Base-by-base conservation (phyloP, 2,113 vertebrate genomes). In the Daboia siamensis region DNA sequence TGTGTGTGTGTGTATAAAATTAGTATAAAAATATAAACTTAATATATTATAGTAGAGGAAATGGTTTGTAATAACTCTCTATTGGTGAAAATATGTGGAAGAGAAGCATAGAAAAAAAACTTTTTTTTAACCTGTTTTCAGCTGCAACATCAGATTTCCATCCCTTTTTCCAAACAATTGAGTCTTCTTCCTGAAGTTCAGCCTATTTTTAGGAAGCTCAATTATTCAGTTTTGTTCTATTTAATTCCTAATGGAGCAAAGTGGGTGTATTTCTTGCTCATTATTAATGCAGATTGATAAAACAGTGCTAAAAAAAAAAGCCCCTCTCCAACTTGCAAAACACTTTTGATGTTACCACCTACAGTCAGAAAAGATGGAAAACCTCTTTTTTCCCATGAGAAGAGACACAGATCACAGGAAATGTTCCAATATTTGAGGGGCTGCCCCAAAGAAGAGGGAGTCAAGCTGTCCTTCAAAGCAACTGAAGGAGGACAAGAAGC, bases 381-480 rank as follows among this genome's bases (percentile, higher is more conserved):
- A 2, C 17, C 69, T 80, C n/a, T 44, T 21, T 80, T 39, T 39
- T 20, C 74, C 33, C n/a, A 80, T 2, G 33, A 33, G 74, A 39
- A 80, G 74, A 20, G 15, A 33, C 74, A 44, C 33, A 15, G n/a
- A 33, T 69, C 29, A 29, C 61, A 29, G 21, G 2, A 33, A 57
- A 24, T 59, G 57, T 59, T 59, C 57, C 57, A 59, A 59, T 59
- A 59, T 59, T 8, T 59, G 1, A 24, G 57, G 57, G 57, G 57
- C 21, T 24, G 57, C 23, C 57, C 3, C 23, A 59, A 59, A 2
- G 57, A 59, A 59, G 57, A 59, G 23, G 21, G 2, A 0, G 7
- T 24, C 21, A 9, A 0, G 0, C 57, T 59, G 0, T 24, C 3
- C 57, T 59, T 0, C 57, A 10, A 59, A 59, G 23, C 57, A 2